Evolutionary conservation across 2,113 vertebrate species (phyloP).

Genomic region (Eulacestoma nigropectus): DNA sequence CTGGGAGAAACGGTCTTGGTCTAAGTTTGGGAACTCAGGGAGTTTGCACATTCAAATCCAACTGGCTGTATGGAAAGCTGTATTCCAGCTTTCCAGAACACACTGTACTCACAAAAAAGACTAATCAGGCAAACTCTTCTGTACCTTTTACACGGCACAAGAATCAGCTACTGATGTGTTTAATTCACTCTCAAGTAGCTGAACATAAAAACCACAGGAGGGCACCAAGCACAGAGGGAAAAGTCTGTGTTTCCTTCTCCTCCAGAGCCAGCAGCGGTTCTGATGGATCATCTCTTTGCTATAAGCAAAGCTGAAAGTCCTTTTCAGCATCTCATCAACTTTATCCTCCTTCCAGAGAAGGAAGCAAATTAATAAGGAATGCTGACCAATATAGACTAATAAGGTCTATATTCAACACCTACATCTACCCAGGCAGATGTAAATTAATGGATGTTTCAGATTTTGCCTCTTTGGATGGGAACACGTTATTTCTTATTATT

Average conservation of each 20-base stretch:
- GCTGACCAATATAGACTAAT: neutral
- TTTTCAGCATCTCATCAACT: neutral
- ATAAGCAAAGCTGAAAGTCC: neutral
- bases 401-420: neutral
- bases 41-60: neutral
- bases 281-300: neutral
- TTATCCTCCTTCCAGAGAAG: neutral
- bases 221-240: constrained; percentile 63
- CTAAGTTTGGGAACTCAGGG: neutral
- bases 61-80: neutral
- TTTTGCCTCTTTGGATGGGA: neutral
- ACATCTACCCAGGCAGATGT: neutral
- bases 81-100: neutral
- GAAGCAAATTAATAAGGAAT: neutral
- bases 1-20: neutral
- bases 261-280: neutral
- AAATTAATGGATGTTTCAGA: neutral
- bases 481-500: neutral
- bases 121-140: neutral
- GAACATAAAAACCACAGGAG: constrained; percentile 59
- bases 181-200: constrained; percentile 13
- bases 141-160: neutral
- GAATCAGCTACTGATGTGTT: neutral
- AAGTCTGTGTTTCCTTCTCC: neutral
- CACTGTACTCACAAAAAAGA: neutral